A percentile compares a stretch with the other conserved stretches of the same genome.
Conservation (phyloP, 2,113 vertebrate species). For the Numenius arquata region DNA sequence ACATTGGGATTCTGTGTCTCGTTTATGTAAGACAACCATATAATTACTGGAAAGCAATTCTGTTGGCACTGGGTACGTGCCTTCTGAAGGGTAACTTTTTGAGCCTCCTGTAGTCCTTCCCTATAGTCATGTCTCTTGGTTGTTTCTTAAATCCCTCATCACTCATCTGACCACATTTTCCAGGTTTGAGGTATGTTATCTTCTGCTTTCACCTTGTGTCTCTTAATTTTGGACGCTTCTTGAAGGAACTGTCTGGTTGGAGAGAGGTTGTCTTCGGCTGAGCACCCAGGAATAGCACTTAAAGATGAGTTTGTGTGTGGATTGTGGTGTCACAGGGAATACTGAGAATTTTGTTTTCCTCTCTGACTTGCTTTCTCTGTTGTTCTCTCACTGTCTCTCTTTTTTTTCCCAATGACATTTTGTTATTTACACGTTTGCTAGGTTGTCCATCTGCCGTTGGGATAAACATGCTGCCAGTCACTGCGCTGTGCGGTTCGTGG, state of each 20-base stretch:
- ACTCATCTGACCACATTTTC: background rate
- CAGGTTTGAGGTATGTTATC: background rate
- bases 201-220: background rate
- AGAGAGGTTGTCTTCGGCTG: background rate
- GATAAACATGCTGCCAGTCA: background rate
- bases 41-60: background rate
- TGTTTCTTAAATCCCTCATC: background rate
- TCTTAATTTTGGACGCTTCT: background rate
- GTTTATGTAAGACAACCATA: background rate
- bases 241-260: background rate
- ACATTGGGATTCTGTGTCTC: background rate
- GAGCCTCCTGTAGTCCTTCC: background rate
- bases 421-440: background rate
- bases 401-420: background rate
- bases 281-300: background rate
- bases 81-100: background rate
- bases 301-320: background rate
- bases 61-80: background rate
- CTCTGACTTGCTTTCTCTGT: background rate
- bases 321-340: background rate
- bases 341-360: background rate
- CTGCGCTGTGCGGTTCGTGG: background rate
- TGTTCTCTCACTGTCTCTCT: background rate
- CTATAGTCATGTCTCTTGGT: rapidly evolving
- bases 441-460: constrained; percentile 52